Evolutionary conservation across 2,113 vertebrate species (phyloP).

Genomic region (Elgaria multicarinata): DNA sequence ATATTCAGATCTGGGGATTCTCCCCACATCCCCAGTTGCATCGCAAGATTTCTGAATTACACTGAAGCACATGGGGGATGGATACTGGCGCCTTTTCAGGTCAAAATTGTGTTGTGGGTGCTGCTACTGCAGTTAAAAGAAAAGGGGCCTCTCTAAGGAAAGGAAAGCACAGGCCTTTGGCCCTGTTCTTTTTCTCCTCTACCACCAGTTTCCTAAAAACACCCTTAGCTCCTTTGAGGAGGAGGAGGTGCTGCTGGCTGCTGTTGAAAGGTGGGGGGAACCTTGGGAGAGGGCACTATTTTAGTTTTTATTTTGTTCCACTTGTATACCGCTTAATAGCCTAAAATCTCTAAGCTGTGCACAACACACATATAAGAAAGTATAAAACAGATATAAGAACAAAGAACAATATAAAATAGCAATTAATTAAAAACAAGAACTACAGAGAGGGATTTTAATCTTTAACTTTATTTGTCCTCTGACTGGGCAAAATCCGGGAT

Average conservation of each 20-base stretch:
- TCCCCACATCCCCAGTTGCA: neutral
- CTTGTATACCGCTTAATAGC: too few species aligned
- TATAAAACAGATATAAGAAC: too few species aligned
- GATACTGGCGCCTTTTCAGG: slow-evolving; percentile 30
- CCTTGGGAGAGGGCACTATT: too few species aligned
- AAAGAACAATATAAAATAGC: too few species aligned
- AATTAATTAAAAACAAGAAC: neutral
- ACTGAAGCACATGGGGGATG: neutral
- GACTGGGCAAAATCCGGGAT: slow-evolving; percentile 41
- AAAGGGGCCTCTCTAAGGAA: neutral
- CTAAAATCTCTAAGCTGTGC: too few species aligned
- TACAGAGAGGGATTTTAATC: slow-evolving; percentile 12
- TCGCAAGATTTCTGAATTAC: slow-evolving; percentile 18
- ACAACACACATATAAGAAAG: too few species aligned
- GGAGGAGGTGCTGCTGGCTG: slow-evolving; percentile 25
- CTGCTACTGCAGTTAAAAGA: slow-evolving; percentile 9
- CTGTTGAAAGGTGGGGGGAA: slow-evolving; percentile 4
- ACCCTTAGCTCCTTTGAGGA: slow-evolving; percentile 21
- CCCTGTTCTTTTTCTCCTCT: neutral
- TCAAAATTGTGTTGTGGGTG: slow-evolving; percentile 9
- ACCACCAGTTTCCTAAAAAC: slow-evolving; percentile 35
- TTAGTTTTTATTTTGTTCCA: too few species aligned
- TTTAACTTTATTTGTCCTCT: slow-evolving; percentile 46
- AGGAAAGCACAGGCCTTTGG: neutral
- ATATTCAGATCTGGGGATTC: slow-evolving; percentile 43